Percentiles rank a stretch among this genome's conserved stretches.
phyloP scores from a whole-genome alignment of 2,888 invertebrate species.

The Drosophila histrio region DNA sequence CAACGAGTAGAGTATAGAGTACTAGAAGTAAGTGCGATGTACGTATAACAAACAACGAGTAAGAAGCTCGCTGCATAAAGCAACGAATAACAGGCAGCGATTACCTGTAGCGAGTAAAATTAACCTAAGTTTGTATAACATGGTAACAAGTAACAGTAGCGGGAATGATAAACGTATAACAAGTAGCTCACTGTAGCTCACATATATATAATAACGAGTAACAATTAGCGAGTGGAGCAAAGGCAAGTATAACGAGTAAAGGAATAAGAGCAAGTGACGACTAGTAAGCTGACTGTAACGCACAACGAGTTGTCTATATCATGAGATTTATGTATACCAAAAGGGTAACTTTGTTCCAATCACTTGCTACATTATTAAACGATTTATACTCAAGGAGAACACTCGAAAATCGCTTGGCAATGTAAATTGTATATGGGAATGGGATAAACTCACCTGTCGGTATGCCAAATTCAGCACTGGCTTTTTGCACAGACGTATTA shows the following conservation, averaged over 20 bases:
- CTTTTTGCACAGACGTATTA: slow-evolving; percentile 92
- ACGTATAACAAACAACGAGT: background rate
- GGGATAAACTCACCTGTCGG: slow-evolving; percentile 88
- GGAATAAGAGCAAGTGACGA: background rate
- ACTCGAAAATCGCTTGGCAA: too few relatives aligned
- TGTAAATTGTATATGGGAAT: too few relatives aligned
- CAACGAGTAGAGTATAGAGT: background rate
- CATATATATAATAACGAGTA: background rate
- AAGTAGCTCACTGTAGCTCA: background rate
- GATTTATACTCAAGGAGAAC: too few relatives aligned
- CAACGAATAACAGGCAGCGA: background rate
- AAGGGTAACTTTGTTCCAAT: too few relatives aligned
- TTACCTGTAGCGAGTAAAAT: background rate
- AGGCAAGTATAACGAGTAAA: background rate
- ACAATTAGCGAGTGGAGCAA: background rate
- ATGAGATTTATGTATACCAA: too few relatives aligned
- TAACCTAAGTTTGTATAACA: background rate
- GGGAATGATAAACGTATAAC: background rate
- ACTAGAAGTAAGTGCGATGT: background rate
- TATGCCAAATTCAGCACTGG: slow-evolving; percentile 93
- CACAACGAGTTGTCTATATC: too few relatives aligned
- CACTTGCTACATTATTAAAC: too few relatives aligned
- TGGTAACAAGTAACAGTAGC: background rate
- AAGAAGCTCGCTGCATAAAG: background rate
- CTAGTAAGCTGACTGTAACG: background rate